Percentiles rank a stretch among this genome's conserved stretches.
phyloP scores from a whole-genome alignment of 2,113 vertebrate genomes.

The Crypturellus undulatus region DNA sequence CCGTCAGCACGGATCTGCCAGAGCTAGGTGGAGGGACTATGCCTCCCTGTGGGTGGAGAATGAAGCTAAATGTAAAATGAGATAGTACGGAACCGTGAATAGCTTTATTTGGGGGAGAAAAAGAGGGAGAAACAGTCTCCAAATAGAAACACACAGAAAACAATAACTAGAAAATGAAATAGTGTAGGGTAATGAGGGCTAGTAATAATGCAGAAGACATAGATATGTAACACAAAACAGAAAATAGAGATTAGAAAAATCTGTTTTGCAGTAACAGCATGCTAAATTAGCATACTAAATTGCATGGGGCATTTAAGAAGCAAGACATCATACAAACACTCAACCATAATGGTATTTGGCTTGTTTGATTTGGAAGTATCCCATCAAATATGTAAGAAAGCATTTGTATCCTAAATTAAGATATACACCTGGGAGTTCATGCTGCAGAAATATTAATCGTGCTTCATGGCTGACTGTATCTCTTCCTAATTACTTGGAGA shows the following conservation, averaged over 20 bases:
- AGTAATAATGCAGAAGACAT: neutral
- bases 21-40: constrained; percentile 6
- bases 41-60: constrained; percentile 30
- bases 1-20: fast-evolving
- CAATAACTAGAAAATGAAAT: neutral
- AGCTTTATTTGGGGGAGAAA: neutral
- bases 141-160: neutral
- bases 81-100: neutral
- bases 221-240: fast-evolving
- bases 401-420: neutral
- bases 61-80: neutral
- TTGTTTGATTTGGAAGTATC: neutral
- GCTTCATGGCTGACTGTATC: neutral
- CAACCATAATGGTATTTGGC: neutral
- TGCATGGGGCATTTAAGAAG: neutral
- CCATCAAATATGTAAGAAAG: neutral
- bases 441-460: neutral
- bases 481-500: neutral
- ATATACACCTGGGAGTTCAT: neutral
- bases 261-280: neutral
- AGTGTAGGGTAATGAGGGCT: neutral
- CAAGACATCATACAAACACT: neutral
- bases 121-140: neutral
- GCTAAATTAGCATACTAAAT: neutral
- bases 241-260: neutral